Evolutionary conservation across 1,140 invertebrate species (phyloP).

Genomic region (Drosophila virilis): DNA sequence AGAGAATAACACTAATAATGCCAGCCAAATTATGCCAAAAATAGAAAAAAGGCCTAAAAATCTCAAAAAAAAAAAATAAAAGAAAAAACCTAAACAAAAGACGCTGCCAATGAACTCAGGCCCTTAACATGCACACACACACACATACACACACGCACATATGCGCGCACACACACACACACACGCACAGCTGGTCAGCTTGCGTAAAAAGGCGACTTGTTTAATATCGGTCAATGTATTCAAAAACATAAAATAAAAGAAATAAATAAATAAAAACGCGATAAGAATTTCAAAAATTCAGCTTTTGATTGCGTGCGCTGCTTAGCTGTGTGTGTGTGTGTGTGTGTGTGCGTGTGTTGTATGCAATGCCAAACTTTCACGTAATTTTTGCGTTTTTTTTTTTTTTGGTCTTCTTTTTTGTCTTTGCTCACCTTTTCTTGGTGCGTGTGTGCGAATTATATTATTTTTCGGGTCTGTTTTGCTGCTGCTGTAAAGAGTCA

Average conservation of each 20-base stretch:
- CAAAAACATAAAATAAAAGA: slow-evolving; percentile 37
- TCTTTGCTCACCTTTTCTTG: slow-evolving; percentile 39
- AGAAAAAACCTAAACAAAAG: slow-evolving; percentile 48
- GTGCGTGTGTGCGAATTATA: slow-evolving; percentile 62
- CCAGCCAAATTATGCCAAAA: not conserved
- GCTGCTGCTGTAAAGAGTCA: slow-evolving; percentile 78
- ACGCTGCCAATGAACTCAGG: slow-evolving; percentile 70
- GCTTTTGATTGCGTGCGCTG: slow-evolving; percentile 71
- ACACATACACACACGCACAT: slow-evolving; percentile 1
- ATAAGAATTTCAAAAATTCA: slow-evolving; percentile 81
- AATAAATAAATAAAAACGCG: slow-evolving; percentile 60
- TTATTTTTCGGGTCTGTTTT: slow-evolving; percentile 79
- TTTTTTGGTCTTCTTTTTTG: slow-evolving; percentile 8
- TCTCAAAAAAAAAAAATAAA: slow-evolving; percentile 21
- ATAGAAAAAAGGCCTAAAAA: slow-evolving; percentile 18
- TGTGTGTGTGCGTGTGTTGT: slow-evolving; percentile 28
- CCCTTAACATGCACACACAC: slow-evolving; percentile 49
- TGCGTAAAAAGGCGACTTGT: slow-evolving; percentile 70
- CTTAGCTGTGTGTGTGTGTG: slow-evolving; percentile 5
- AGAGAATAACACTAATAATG: not conserved
- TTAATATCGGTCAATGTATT: slow-evolving; percentile 84
- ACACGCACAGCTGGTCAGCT: slow-evolving; percentile 29
- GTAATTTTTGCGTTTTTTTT: slow-evolving; percentile 70
- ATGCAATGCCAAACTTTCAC: slow-evolving; percentile 82
- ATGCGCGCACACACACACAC: slow-evolving; percentile 2